Evolutionary conservation across 2,113 vertebrate genomes (phyloP), one percentile per base, ranked within the genome.

Genomic region (Chaetodon auriga): DNA sequence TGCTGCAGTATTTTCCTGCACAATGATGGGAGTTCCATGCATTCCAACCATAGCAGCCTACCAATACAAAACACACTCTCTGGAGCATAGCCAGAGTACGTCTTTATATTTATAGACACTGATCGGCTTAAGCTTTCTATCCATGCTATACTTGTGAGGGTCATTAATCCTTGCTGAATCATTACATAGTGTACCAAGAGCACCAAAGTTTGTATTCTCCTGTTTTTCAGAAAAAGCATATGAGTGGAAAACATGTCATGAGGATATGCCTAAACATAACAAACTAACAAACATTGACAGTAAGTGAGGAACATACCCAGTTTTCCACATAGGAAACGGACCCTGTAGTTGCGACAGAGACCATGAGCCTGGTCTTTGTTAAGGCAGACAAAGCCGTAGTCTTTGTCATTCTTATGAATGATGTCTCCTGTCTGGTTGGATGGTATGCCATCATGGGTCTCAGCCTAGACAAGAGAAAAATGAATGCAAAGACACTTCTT

Each of bases 251-350:
- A 41, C 8, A 36, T 7, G 6, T 30, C 30, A 30, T 30, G 30
- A 36, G 68, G 12, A 45, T 7, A 18, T 12, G 21, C 10, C 21
- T 5, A 15, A 6, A 36, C 16, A 64, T 12, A 68, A 30, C 25
- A 2, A 2, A 16, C 30, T 35, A 14, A 36, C 16, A 58, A 4
- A 25, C 16, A 71, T 35, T 49, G 65, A 60, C 1, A 82, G 14
- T 0, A 41, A 25, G 38, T 58, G 30, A 7, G 35, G 25, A 60
- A 93, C 95, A 0, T 93, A 99, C 98, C 98, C 4, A 97, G 95
- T 90, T 96, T 98, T 71, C 97, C 97, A 25, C 98, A 99, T 11
- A 99, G 96, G 91, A 99, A 99, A 64, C 97, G 96, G 21, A 99
- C 97, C 63, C 94, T 94, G 95, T 99, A 98, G 95, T 94, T 96